phyloP scores from a whole-genome alignment of 1,140 invertebrate genomes.

The Geopemphigus sp. region DNA sequence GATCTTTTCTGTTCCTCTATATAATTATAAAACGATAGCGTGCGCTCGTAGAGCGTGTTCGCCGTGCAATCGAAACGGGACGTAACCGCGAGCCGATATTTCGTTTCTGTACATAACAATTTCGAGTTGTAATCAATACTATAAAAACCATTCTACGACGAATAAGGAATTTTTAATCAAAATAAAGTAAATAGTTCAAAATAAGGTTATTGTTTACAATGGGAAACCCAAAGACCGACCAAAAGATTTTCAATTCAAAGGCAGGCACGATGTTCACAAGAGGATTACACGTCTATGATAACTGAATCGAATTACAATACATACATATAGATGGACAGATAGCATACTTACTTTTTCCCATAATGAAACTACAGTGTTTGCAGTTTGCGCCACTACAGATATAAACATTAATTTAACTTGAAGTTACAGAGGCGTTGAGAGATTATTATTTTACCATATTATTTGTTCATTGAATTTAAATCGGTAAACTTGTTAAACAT shows the following conservation, averaged over 20 bases:
- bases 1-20: too few relatives aligned
- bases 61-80: neutral
- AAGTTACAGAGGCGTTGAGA: too few relatives aligned
- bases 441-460: neutral
- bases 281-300: slow-evolving; percentile 5
- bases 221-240: neutral
- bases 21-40: too few relatives aligned
- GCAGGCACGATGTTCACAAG: slow-evolving; percentile 1
- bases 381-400: too few relatives aligned
- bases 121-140: slow-evolving; percentile 6
- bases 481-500: neutral
- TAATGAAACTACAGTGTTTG: neutral
- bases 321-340: neutral
- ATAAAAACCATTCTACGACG: neutral
- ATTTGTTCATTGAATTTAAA: slow-evolving; percentile 6
- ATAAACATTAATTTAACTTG: too few relatives aligned
- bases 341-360: neutral
- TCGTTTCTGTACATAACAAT: neutral
- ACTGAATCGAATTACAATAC: slow-evolving; percentile 9
- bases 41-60: too few relatives aligned
- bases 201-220: slow-evolving; percentile 25
- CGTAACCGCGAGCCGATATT: neutral
- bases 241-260: slow-evolving; percentile 10
- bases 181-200: slow-evolving; percentile 25
- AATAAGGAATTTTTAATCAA: slow-evolving; percentile 26